phyloP scores from a whole-genome alignment of 2,113 vertebrate species.

The Bos javanicus region DNA sequence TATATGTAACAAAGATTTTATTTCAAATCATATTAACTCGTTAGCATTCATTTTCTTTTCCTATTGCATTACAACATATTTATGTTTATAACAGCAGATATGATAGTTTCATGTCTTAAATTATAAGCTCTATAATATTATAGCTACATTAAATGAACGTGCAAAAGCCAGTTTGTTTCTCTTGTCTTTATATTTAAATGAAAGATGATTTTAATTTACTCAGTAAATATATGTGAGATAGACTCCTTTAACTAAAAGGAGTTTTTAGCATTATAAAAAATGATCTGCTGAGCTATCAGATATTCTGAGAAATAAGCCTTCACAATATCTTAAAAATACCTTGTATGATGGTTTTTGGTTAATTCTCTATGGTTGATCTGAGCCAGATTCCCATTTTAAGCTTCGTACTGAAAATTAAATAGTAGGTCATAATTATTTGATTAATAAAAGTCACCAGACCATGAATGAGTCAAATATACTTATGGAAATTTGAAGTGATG shows the following conservation, averaged over 20 bases:
- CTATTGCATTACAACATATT: background rate
- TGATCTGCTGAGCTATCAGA: background rate
- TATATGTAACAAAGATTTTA: background rate
- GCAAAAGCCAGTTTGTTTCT: background rate
- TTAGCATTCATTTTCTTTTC: background rate
- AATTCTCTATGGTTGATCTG: background rate
- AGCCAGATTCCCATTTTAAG: background rate
- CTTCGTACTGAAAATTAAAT: background rate
- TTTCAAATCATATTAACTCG: background rate
- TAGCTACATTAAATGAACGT: constrained; percentile 17
- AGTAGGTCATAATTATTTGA: background rate
- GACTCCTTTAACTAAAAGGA: background rate
- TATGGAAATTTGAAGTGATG: constrained; percentile 22
- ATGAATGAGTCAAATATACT: background rate
- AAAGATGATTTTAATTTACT: constrained; percentile 29
- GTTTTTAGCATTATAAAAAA: constrained; percentile 3
- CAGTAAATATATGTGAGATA: background rate
- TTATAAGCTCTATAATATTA: background rate
- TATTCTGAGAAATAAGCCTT: background rate
- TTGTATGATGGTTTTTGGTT: background rate
- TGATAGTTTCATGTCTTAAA: background rate
- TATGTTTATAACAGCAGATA: background rate
- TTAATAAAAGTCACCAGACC: background rate
- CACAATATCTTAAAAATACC: background rate
- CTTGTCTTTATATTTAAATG: background rate